Percentiles rank a stretch among this genome's conserved stretches.
These are phyloP conservation scores for Agonopterix heracliana DNA, from an alignment of 2,888 invertebrate species.

Conservation along the genomic window DNA sequence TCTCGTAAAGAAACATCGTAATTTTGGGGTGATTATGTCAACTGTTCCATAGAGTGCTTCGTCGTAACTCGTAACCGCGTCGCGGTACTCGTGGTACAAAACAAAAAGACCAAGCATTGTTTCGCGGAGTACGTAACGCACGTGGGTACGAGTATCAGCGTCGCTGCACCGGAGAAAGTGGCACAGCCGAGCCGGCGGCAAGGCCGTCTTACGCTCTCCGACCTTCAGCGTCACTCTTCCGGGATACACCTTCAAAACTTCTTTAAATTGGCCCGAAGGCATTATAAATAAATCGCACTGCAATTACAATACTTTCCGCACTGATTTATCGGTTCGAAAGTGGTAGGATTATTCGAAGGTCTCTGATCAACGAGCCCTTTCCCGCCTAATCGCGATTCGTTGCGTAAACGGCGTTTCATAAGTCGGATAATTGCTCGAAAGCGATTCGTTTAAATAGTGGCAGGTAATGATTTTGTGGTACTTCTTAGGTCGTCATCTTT, in stretches of 20 bases:
- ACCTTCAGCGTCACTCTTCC: conserved; percentile 61
- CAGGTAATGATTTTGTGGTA: not conserved
- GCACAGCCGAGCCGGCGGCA: conserved; percentile 62
- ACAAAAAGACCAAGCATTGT: conserved; percentile 34
- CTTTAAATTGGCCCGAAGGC: conserved; percentile 15
- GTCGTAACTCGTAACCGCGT: conserved; percentile 33
- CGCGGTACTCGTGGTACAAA: not conserved
- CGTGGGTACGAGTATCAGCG: conserved; percentile 48
- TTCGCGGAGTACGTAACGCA: conserved; percentile 50
- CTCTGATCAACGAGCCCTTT: conserved; percentile 30
- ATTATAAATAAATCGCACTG: conserved; percentile 13
- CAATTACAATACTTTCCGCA: conserved; percentile 11
- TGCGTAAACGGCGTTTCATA: conserved; percentile 33
- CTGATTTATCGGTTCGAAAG: conserved; percentile 21
- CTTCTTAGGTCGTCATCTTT: not conserved
- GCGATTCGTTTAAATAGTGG: conserved; percentile 16
- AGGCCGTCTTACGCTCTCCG: conserved; percentile 61
- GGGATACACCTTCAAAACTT: conserved; percentile 36
- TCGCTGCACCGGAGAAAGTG: conserved; percentile 60
- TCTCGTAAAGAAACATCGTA: conserved; percentile 46
- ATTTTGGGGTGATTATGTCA: conserved; percentile 64
- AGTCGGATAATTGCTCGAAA: conserved; percentile 31
- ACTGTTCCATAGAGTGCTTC: conserved; percentile 53
- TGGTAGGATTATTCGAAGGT: conserved; percentile 26
- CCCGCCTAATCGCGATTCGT: conserved; percentile 26